phyloP scores from a whole-genome alignment of 2,888 invertebrate species.

The Tryphoninae sp. region DNA sequence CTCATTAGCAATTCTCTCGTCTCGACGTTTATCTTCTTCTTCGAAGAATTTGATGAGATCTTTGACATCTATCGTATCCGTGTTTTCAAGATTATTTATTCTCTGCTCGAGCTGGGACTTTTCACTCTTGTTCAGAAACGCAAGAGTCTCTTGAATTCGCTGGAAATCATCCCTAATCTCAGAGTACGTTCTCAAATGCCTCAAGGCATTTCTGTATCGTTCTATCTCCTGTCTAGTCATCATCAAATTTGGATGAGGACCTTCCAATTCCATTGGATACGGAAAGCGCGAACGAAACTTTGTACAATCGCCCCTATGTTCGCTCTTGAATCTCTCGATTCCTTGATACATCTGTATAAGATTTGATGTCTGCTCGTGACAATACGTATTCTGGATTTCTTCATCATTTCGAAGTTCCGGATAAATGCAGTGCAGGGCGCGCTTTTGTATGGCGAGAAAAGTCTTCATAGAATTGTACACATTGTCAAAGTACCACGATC shows the following conservation, averaged over 20 bases:
- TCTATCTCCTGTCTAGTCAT: conserved; percentile 69
- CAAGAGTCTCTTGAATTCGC: conserved; percentile 59
- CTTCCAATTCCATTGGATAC: conserved; percentile 69
- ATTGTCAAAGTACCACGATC: conserved; percentile 61
- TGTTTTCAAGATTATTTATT: conserved; percentile 36
- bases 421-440: conserved; percentile 73
- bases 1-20: background rate
- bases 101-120: conserved; percentile 59
- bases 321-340: conserved; percentile 75
- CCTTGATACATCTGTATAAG: conserved; percentile 72
- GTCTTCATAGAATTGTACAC: conserved; percentile 67
- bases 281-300: conserved; percentile 71
- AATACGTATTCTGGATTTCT: conserved; percentile 74
- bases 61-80: conserved; percentile 27
- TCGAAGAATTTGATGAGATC: conserved; percentile 58
- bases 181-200: conserved; percentile 65
- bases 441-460: conserved; percentile 73
- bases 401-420: conserved; percentile 74
- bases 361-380: conserved; percentile 64
- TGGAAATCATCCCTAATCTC: conserved; percentile 58
- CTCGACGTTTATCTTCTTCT: conserved; percentile 14
- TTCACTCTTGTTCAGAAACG: conserved; percentile 56
- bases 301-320: conserved; percentile 56
- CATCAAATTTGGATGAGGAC: conserved; percentile 72
- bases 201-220: conserved; percentile 70